phyloP scores from a whole-genome alignment of 2,113 vertebrate species.

The Archilochus colubris region DNA sequence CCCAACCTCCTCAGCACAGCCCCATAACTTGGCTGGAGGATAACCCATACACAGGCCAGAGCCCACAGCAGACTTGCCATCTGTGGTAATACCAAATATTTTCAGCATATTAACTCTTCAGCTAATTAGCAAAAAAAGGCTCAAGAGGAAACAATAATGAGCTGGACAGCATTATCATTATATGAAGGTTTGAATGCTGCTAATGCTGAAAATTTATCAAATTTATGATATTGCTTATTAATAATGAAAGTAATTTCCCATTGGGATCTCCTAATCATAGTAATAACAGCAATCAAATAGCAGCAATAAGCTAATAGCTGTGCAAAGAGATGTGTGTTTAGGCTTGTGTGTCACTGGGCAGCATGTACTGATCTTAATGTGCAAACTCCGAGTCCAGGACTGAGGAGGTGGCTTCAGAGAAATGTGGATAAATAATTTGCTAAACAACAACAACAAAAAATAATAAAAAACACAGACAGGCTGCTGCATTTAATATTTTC shows the following conservation, averaged over 20 bases:
- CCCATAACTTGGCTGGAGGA: not conserved
- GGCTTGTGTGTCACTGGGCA: not conserved
- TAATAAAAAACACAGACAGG: not conserved
- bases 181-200: not conserved
- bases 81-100: not conserved
- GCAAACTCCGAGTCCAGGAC: not conserved
- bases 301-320: not conserved
- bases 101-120: not conserved
- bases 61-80: accelerated
- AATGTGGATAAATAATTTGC: not conserved
- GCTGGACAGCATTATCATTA: not conserved
- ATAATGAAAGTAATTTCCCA: not conserved
- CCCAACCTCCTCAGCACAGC: not conserved
- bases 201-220: not conserved
- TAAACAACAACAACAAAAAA: conserved; percentile 27
- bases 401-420: not conserved
- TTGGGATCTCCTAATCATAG: not conserved
- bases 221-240: not conserved
- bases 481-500: not conserved
- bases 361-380: not conserved
- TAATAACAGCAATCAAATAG: not conserved
- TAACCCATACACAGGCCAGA: not conserved
- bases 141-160: not conserved
- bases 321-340: not conserved
- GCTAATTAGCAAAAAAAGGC: not conserved